Evolutionary conservation across 1,140 invertebrate species (phyloP).

Genomic region (Calycopis cecrops): DNA sequence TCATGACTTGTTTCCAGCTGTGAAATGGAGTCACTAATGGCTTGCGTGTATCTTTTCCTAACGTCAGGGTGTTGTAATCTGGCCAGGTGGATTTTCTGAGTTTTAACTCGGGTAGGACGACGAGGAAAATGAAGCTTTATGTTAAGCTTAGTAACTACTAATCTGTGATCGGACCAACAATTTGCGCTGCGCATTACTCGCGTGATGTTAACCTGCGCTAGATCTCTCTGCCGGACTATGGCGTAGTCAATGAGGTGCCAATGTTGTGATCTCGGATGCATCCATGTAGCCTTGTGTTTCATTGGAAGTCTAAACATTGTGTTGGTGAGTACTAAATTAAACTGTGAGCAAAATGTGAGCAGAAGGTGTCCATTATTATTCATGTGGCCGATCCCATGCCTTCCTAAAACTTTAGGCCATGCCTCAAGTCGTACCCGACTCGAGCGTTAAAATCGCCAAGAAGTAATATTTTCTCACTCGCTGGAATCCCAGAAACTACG

Average conservation of each 20-base stretch:
- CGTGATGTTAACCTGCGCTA: slow-evolving; percentile 30
- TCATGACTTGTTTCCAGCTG: too few relatives aligned
- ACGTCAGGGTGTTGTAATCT: slow-evolving; percentile 21
- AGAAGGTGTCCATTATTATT: slow-evolving; percentile 31
- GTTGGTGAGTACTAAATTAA: slow-evolving; percentile 26
- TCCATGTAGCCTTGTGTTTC: slow-evolving; percentile 34
- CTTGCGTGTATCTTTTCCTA: too few relatives aligned
- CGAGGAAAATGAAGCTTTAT: slow-evolving; percentile 23
- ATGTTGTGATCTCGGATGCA: slow-evolving; percentile 31
- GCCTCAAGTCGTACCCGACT: slow-evolving; percentile 26
- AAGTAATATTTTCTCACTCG: too few relatives aligned
- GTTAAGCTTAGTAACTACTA: slow-evolving; percentile 24
- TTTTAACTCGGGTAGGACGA: slow-evolving; percentile 14
- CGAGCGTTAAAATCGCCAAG: slow-evolving; percentile 33
- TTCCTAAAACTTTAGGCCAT: slow-evolving; percentile 30
- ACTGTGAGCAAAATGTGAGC: slow-evolving; percentile 32
- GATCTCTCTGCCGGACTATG: slow-evolving; percentile 26
- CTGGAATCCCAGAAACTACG: too few relatives aligned
- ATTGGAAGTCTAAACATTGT: slow-evolving; percentile 32
- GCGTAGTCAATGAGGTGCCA: slow-evolving; percentile 34
- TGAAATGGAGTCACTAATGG: too few relatives aligned
- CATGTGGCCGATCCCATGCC: slow-evolving; percentile 31
- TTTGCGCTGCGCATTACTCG: slow-evolving; percentile 33
- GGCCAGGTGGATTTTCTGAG: slow-evolving; percentile 15
- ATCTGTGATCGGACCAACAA: slow-evolving; percentile 29